Base-by-base conservation (phyloP, 2,113 vertebrate species). In the Python bivittatus region DNA sequence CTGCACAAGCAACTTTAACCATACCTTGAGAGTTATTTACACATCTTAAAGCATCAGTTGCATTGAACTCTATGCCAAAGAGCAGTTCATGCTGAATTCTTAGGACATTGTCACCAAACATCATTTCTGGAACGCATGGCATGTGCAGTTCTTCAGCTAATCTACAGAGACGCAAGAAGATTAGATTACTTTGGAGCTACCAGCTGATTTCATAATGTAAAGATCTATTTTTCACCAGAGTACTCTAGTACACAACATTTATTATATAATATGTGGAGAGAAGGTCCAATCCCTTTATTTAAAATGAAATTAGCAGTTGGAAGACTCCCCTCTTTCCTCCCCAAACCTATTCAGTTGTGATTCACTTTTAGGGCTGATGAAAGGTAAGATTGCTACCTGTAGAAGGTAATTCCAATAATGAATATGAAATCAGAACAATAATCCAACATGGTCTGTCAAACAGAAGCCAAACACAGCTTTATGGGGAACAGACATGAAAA, bases 41-140 rank as follows among this genome's bases (percentile, higher is more conserved):
- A 94, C 98, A 98, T 96, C 97, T 99, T 48, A 99, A 98, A 57
- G 99, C 98, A 94, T 99, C 98, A 2, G 98, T 98, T 89, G 99
- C 99, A 87, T 99, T 99, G 96, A 99, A 99, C 91, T 99, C 99
- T 29, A 99, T 99, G 84, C 99, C 99, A 92, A 98, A 99, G 44
- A 98, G 98, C 13, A 96, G 97, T 1, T 96, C 95, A 86, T 99
- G 99, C 89, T 99, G 98, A 97, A 99, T 99, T 92, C 98, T 98
- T 91, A 99, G 96, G 38, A 99, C 95, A 22, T 99, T 99, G 96
- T 99, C 99, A 88, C 99, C 99, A 96, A 99, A 99, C 97, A 99
- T 97, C 99, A 99, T 99, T 97, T 99, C 99, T 7, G 99, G 99
- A 42, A 99, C 98, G 60, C 98, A 98, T 1, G 99, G 99, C 98